Conservation (phyloP, 2,888 invertebrate species). For the Loripinus fragilis region DNA sequence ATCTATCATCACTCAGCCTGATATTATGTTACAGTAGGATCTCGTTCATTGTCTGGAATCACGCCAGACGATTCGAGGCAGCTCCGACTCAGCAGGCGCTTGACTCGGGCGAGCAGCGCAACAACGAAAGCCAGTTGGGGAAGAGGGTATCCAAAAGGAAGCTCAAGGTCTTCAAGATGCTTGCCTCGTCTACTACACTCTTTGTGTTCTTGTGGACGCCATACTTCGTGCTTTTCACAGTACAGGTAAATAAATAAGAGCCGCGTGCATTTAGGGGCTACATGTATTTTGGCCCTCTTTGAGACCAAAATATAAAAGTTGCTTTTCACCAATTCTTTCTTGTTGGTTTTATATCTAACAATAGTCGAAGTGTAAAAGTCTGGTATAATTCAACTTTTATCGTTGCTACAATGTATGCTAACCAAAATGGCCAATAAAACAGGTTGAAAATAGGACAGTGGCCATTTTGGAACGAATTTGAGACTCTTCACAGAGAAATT, state of each 20-base stretch:
- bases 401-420: too few species aligned
- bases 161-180: slow-evolving; percentile 40
- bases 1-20: slow-evolving; percentile 39
- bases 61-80: slow-evolving; percentile 22
- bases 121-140: neutral
- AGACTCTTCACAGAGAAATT: too few species aligned
- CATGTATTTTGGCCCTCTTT: too few species aligned
- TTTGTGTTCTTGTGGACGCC: slow-evolving; percentile 55
- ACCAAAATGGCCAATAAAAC: too few species aligned
- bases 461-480: too few species aligned
- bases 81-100: neutral
- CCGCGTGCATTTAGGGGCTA: too few species aligned
- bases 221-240: slow-evolving; percentile 54
- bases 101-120: neutral
- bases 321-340: too few species aligned
- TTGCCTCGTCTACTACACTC: slow-evolving; percentile 32
- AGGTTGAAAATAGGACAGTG: too few species aligned
- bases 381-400: too few species aligned
- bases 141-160: slow-evolving; percentile 26
- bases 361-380: too few species aligned
- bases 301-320: too few species aligned
- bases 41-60: slow-evolving; percentile 33
- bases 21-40: slow-evolving; percentile 41
- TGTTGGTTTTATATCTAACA: too few species aligned
- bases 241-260: slow-evolving; percentile 40